Evolutionary conservation across 2,113 vertebrate species (phyloP).

Genomic region (Hucho hucho): DNA sequence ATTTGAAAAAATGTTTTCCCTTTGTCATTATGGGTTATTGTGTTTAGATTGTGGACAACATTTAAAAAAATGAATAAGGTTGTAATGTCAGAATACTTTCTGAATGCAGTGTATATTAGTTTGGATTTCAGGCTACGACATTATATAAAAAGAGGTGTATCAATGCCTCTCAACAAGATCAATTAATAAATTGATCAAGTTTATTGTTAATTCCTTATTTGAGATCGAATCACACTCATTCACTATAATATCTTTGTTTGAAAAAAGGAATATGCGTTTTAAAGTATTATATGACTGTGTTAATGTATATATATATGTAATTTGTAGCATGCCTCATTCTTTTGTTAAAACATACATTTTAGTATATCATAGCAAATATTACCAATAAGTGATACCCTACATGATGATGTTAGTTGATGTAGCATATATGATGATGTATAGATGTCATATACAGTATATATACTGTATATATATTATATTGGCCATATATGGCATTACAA

Average conservation of each 20-base stretch:
- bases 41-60: no score
- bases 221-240: neutral
- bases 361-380: neutral
- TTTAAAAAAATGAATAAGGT: no score
- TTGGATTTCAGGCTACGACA: no score
- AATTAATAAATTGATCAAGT: no score
- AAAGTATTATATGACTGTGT: constrained; percentile 31
- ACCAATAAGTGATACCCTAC: neutral
- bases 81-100: no score
- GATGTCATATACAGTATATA: constrained; percentile 27
- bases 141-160: no score
- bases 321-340: constrained; percentile 31
- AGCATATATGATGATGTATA: constrained; percentile 33
- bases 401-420: neutral
- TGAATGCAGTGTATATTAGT: no score
- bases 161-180: no score
- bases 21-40: no score
- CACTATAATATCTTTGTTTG: no score
- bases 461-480: constrained; percentile 23
- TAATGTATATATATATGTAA: neutral
- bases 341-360: constrained; percentile 21
- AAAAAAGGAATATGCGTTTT: neutral
- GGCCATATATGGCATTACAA: constrained; percentile 47
- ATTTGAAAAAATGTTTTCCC: no score
- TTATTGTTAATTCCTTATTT: neutral